A percentile compares a stretch with the other conserved stretches of the same genome.
Evolutionary conservation across 2,888 invertebrate species (phyloP).

Genomic region (Megaustenia siamemsis): DNA sequence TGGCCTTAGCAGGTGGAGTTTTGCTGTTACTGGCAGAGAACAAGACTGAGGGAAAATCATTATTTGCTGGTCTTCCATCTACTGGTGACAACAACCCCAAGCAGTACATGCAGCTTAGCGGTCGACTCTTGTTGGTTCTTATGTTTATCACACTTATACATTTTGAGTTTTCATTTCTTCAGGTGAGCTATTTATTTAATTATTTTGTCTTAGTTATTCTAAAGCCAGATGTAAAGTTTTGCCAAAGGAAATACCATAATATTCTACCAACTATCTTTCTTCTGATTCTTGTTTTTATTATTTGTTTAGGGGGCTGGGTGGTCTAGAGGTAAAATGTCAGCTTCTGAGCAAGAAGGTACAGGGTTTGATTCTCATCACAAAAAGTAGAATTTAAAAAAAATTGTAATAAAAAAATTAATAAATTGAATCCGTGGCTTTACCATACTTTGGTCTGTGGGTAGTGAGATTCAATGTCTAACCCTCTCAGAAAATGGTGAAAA

Average conservation of each 20-base stretch:
- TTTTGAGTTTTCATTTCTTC: constrained; percentile 91
- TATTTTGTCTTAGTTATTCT: too few relatives aligned
- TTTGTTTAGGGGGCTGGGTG: too few relatives aligned
- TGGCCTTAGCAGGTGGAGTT: constrained; percentile 97
- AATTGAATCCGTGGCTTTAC: too few relatives aligned
- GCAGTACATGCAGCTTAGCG: constrained; percentile 96
- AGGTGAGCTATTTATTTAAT: constrained; percentile 82
- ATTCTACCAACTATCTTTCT: background rate
- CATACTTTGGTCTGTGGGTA: too few relatives aligned
- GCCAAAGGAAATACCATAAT: too few relatives aligned
- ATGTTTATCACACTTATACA: constrained; percentile 98
- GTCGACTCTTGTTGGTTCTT: constrained; percentile 95
- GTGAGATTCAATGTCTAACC: too few relatives aligned
- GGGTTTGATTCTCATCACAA: too few relatives aligned
- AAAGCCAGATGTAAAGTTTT: background rate
- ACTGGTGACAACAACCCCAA: constrained; percentile 91
- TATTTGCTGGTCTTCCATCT: constrained; percentile 92
- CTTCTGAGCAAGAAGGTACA: too few relatives aligned
- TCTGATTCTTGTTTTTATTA: background rate
- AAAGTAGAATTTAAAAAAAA: too few relatives aligned
- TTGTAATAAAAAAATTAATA: too few relatives aligned
- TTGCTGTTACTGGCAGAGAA: constrained; percentile 97
- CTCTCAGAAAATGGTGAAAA: too few relatives aligned
- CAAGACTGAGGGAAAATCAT: constrained; percentile 92
- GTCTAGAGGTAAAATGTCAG: too few relatives aligned